A percentile compares a stretch with the other conserved stretches of the same genome.
These are phyloP conservation scores for Stomorhina lunata DNA, from an alignment of 2,888 invertebrate species.

Conservation along the genomic window DNA sequence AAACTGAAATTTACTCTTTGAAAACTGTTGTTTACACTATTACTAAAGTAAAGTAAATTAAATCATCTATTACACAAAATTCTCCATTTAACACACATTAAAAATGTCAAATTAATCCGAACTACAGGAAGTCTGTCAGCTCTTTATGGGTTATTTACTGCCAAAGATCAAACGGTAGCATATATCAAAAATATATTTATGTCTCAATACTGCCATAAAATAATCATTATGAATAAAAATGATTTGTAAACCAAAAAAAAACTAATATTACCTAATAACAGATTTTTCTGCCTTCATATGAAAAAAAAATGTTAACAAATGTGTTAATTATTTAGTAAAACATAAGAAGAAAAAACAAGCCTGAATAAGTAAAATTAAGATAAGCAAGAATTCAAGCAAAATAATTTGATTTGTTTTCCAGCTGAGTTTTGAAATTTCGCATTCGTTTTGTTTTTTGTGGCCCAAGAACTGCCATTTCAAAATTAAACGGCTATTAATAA, in stretches of 20 bases:
- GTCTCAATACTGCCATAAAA: neutral
- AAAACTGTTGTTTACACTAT: too few relatives aligned
- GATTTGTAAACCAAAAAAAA: conserved; percentile 24
- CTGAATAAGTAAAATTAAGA: conserved; percentile 6
- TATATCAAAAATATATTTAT: neutral
- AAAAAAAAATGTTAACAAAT: conserved; percentile 15
- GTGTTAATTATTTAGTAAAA: conserved; percentile 41
- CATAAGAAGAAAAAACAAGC: neutral
- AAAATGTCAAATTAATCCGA: neutral
- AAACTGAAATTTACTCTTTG: too few relatives aligned
- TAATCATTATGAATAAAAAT: conserved; percentile 27
- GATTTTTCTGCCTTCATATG: conserved; percentile 8
- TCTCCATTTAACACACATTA: too few relatives aligned
- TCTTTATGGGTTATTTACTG: neutral
- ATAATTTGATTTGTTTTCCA: conserved; percentile 36
- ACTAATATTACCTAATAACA: conserved; percentile 22
- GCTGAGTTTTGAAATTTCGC: neutral
- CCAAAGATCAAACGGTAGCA: neutral
- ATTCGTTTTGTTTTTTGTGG: neutral
- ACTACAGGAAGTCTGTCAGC: neutral
- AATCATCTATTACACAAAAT: too few relatives aligned
- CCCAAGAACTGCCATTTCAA: neutral
- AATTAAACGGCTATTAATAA: neutral
- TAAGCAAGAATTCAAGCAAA: conserved; percentile 1
- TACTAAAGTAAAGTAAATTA: too few relatives aligned